These are phyloP conservation scores for Dendrolimus punctatus DNA, from an alignment of 1,140 invertebrate species.

Conservation along the genomic window DNA sequence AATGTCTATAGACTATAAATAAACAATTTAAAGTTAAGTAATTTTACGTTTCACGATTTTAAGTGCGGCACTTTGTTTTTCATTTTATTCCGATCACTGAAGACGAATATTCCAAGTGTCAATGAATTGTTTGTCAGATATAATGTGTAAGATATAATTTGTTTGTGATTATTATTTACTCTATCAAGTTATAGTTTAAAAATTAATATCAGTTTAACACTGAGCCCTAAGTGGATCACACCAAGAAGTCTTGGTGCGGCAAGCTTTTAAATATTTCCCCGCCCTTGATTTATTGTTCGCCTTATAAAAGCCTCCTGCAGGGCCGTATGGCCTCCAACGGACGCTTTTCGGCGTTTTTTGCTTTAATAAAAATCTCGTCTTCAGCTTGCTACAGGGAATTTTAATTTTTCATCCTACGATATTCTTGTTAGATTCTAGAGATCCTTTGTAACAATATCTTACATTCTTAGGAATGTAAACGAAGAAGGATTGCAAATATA, in stretches of 20 bases:
- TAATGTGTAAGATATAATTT: too few species aligned
- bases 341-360: conserved; percentile 53
- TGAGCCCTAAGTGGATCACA: conserved; percentile 10
- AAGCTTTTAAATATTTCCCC: conserved; percentile 64
- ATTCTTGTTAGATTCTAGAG: conserved; percentile 26
- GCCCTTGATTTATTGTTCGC: conserved; percentile 59
- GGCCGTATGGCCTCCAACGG: conserved; percentile 36
- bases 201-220: not conserved
- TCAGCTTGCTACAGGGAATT: conserved; percentile 41
- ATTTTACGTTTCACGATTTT: too few species aligned
- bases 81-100: too few species aligned
- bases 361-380: conserved; percentile 61
- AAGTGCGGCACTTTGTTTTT: too few species aligned
- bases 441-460: too few species aligned
- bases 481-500: too few species aligned
- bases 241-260: conserved; percentile 40
- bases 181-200: not conserved
- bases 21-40: too few species aligned
- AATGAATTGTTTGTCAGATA: too few species aligned
- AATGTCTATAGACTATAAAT: too few species aligned
- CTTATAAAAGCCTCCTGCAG: conserved; percentile 61
- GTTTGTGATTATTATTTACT: too few species aligned
- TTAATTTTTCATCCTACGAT: conserved; percentile 53
- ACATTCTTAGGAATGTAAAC: too few species aligned
- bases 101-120: too few species aligned